phyloP scores from a whole-genome alignment of 92 coral and sea anemone species.

The Virgularia gustaviana region DNA sequence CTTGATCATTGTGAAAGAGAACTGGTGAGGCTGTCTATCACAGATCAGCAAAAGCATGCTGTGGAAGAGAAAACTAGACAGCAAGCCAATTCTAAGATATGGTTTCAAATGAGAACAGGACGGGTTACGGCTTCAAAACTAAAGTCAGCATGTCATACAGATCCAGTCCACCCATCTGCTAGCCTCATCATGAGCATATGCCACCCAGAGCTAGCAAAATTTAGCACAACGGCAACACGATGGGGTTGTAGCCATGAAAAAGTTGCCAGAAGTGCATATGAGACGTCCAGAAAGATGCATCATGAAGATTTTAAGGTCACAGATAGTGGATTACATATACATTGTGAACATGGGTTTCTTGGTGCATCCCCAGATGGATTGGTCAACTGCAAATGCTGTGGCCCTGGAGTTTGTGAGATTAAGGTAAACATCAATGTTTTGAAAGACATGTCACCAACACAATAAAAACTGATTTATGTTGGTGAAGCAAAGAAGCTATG shows the following conservation, averaged over 20 bases:
- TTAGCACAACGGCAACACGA: conserved; percentile 44
- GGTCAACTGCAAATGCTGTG: conserved; percentile 45
- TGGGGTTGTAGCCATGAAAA: conserved; percentile 52
- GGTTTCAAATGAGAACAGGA: conserved; percentile 48
- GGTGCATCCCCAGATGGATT: conserved; percentile 50
- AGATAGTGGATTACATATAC: conserved; percentile 36
- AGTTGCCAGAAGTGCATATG: conserved; percentile 41
- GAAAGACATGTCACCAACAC: not conserved
- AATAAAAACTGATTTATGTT: too few species aligned
- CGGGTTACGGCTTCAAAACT: conserved; percentile 51
- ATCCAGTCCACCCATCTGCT: conserved; percentile 44
- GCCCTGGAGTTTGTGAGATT: conserved; percentile 44
- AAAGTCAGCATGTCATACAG: conserved; percentile 40
- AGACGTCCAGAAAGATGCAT: conserved; percentile 14
- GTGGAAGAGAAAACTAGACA: conserved; percentile 33
- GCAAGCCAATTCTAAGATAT: too few species aligned
- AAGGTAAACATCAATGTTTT: not conserved
- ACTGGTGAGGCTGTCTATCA: conserved; percentile 16
- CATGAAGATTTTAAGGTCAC: conserved; percentile 24
- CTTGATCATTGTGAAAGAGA: conserved; percentile 12
- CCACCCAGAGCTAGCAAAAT: conserved; percentile 46
- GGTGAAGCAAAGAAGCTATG: too few species aligned
- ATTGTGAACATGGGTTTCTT: conserved; percentile 37
- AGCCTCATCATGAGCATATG: conserved; percentile 52
- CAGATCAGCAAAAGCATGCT: conserved; percentile 24